phyloP scores from a whole-genome alignment of 1,140 invertebrate genomes.

The Drosophila bifasciata region DNA sequence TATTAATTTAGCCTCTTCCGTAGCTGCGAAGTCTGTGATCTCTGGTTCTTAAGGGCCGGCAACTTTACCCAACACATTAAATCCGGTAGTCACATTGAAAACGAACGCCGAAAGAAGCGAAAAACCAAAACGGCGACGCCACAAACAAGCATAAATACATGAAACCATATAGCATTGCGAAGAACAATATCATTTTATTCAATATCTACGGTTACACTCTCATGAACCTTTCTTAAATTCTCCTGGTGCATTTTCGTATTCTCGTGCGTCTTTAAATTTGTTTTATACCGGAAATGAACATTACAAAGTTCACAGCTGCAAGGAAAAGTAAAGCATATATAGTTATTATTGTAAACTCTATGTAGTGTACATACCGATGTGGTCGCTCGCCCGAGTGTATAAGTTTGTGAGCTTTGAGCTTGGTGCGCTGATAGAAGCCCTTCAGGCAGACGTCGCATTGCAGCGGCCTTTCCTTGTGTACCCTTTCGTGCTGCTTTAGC shows the following conservation, averaged over 20 bases:
- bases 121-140: constrained; percentile 22
- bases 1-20: neutral
- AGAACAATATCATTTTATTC: constrained; percentile 23
- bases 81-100: constrained; percentile 58
- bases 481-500: constrained; percentile 58
- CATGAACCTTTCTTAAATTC: constrained; percentile 27
- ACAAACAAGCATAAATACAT: constrained; percentile 9
- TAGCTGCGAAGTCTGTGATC: constrained; percentile 67
- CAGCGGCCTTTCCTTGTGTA: constrained; percentile 59
- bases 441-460: constrained; percentile 64
- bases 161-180: constrained; percentile 13
- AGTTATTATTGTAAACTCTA: neutral
- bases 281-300: constrained; percentile 59
- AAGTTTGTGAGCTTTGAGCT: constrained; percentile 53
- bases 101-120: constrained; percentile 45
- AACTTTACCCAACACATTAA: constrained; percentile 66
- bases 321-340: neutral
- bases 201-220: constrained; percentile 5
- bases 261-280: constrained; percentile 54
- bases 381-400: constrained; percentile 70
- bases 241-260: constrained; percentile 64
- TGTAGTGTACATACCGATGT: constrained; percentile 21
- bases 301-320: constrained; percentile 60
- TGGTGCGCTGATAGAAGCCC: constrained; percentile 51
- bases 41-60: constrained; percentile 68